These are phyloP conservation scores for Parapsyche elsis DNA, from an alignment of 1,140 invertebrate species.

Conservation along the genomic window DNA sequence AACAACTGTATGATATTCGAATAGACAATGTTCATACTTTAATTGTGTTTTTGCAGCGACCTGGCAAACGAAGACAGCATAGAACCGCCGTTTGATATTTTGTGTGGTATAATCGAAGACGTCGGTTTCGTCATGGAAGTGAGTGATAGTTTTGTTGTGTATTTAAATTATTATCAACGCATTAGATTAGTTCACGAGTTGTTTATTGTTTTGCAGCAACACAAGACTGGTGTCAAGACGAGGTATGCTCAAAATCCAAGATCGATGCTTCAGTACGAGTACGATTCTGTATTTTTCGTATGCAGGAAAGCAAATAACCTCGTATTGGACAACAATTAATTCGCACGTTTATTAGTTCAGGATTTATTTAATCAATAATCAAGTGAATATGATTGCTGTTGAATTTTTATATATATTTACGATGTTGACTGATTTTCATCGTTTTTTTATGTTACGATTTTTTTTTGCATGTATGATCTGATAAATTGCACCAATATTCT, in stretches of 20 bases:
- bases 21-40: too few species aligned
- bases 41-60: constrained; percentile 74
- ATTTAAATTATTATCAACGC: constrained; percentile 2
- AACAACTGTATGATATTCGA: neutral
- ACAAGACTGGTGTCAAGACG: constrained; percentile 80
- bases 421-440: too few species aligned
- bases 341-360: too few species aligned
- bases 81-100: constrained; percentile 91
- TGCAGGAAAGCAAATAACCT: constrained; percentile 79
- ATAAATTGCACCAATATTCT: too few species aligned
- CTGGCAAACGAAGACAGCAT: constrained; percentile 90
- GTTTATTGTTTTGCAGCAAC: constrained; percentile 72
- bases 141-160: constrained; percentile 58
- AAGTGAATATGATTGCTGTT: too few species aligned
- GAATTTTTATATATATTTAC: too few species aligned
- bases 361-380: too few species aligned
- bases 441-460: too few species aligned
- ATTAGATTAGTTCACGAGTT: neutral
- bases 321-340: too few species aligned
- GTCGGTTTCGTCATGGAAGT: constrained; percentile 91
- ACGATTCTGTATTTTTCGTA: constrained; percentile 91
- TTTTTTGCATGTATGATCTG: too few species aligned
- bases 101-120: constrained; percentile 83
- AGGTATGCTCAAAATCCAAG: constrained; percentile 92
- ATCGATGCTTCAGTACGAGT: constrained; percentile 94